A percentile compares a stretch with the other conserved stretches of the same genome.
Evolutionary conservation across 1,140 invertebrate genomes (phyloP).

Genomic region (Branchinecta lynchi): DNA sequence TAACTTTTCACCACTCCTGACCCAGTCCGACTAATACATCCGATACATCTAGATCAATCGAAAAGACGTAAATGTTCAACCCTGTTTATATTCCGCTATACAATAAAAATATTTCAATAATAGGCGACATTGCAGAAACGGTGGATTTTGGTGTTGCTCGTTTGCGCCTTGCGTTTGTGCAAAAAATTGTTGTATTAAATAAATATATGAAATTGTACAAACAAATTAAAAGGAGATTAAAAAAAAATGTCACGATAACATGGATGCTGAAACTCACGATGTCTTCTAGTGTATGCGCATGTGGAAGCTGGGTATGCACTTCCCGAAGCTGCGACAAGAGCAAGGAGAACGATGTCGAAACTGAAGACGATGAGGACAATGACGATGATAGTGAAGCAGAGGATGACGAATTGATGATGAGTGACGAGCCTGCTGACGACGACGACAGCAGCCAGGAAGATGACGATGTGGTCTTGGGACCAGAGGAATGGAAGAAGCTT

Average conservation of each 20-base stretch:
- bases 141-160: too few relatives aligned
- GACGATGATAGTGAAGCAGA: slow-evolving; percentile 20
- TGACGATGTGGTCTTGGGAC: slow-evolving; percentile 22
- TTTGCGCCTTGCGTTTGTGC: too few relatives aligned
- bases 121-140: too few relatives aligned
- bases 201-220: neutral
- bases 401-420: slow-evolving; percentile 13
- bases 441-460: slow-evolving; percentile 18
- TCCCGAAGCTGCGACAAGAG: slow-evolving; percentile 24
- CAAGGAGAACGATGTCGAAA: slow-evolving; percentile 21
- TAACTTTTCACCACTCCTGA: too few relatives aligned
- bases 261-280: neutral
- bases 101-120: too few relatives aligned
- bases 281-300: slow-evolving; percentile 26
- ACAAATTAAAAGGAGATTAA: slow-evolving; percentile 11
- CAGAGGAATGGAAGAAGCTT: slow-evolving; percentile 21
- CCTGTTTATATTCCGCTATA: too few relatives aligned
- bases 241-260: too few relatives aligned
- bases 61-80: too few relatives aligned
- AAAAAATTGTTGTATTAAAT: too few relatives aligned
- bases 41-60: too few relatives aligned
- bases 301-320: slow-evolving; percentile 29
- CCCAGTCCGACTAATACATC: too few relatives aligned
- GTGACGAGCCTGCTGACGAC: slow-evolving; percentile 12
- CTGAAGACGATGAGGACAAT: slow-evolving; percentile 18